Evolutionary conservation across 2,888 invertebrate species (phyloP), one percentile per base, ranked within the genome.

Genomic region (Hydroisotoma schaefferi): DNA sequence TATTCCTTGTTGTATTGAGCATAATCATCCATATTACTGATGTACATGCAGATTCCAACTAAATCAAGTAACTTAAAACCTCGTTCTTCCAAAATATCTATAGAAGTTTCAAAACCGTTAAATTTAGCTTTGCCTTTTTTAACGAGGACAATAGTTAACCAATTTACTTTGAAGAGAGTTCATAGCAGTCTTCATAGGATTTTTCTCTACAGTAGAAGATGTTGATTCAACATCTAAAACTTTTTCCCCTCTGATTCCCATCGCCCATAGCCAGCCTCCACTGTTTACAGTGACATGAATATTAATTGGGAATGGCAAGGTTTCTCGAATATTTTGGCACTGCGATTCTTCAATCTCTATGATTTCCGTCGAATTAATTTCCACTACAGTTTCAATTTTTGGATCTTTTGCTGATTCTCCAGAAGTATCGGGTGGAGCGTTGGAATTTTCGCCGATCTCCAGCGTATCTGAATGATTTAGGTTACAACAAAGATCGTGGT

Each of bases 201-300:
- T 62, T 22, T n/a, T n/a, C 22, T 15, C 44, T 25, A 80, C 80
- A 10, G 85, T 81, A 74, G 85, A 84, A 5, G 40, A 18, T 8
- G 33, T 33, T 15, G 33, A 33, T 33, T 33, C 33, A 40, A 8
- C 20, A 15, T 15, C n/a, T 15, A 18, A 20, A 15, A 79, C 75
- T 55, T 85, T 84, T 73, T 83, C 83, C 23, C 90, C 90, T 65
- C 86, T 84, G 59, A 91, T 83, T 37, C 89, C 89, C 22, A 89
- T 87, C 55, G 90, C 84, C 84, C 88, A 91, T 76, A 86, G 83
- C 90, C 91, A 92, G 46, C 91, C 91, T 63, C 85, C 84, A 74
- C 80, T 81, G 77, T 87, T 87, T 49, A 81, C 83, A 62, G 83
- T 83, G 63, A 84, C 83, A 72, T 81, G 80, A 59, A 85, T 81